Conservation (phyloP, 2,888 invertebrate genomes). For the Oegoconia quadripuncta region DNA sequence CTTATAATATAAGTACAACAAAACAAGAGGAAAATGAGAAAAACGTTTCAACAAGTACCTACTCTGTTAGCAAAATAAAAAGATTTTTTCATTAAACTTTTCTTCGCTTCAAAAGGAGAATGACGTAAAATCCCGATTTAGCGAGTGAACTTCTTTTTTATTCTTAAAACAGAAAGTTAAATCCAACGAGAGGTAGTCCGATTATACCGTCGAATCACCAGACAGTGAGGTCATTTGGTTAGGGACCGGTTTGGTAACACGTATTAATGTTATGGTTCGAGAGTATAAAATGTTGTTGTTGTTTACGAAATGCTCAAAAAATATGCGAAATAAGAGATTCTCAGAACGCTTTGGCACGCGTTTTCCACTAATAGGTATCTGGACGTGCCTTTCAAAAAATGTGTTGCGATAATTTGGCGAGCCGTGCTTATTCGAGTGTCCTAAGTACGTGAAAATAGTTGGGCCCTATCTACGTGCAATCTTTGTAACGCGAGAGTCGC, state of each 20-base stretch:
- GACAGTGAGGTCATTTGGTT: conserved; percentile 65
- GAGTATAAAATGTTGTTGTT: conserved; percentile 28
- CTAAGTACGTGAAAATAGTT: too few relatives aligned
- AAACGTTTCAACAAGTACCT: too few relatives aligned
- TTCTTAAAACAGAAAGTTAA: conserved; percentile 2
- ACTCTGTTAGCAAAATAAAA: neutral
- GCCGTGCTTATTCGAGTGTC: too few relatives aligned
- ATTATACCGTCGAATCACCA: conserved; percentile 35
- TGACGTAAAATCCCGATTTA: neutral
- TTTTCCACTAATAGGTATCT: neutral
- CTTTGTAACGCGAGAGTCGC: conserved; percentile 3
- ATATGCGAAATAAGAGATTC: neutral
- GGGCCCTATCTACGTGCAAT: neutral
- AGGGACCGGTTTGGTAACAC: conserved; percentile 51
- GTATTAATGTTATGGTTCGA: conserved; percentile 29
- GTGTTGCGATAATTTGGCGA: too few relatives aligned
- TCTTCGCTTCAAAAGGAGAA: neutral
- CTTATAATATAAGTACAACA: neutral
- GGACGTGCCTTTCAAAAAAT: too few relatives aligned
- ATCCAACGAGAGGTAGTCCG: neutral
- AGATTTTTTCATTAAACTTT: neutral
- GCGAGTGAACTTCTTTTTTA: neutral
- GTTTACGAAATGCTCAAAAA: conserved; percentile 16
- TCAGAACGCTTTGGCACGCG: neutral
- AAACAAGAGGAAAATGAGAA: too few relatives aligned